These are phyloP conservation scores for Schlechtendalia chinensis DNA, from an alignment of 1,140 invertebrate genomes.

Conservation along the genomic window DNA sequence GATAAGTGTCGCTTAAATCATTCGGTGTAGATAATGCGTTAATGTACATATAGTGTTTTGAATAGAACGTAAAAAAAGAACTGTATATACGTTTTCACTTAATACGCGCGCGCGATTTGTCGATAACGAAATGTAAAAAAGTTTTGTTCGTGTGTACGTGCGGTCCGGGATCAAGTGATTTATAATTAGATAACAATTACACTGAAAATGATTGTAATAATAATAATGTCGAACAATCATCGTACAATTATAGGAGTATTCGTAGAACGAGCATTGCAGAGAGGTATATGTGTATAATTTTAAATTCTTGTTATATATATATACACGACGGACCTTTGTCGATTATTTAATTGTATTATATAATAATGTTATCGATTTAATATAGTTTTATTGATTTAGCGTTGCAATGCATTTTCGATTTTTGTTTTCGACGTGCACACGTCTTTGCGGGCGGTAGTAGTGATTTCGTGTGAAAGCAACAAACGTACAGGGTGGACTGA, in stretches of 20 bases:
- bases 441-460: no score
- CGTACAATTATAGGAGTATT: neutral
- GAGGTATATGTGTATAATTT: no score
- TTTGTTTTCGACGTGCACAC: no score
- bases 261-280: no score
- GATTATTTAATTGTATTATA: no score
- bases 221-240: slow-evolving; percentile 21
- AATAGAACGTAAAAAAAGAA: slow-evolving; percentile 33
- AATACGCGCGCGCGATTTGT: neutral
- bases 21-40: slow-evolving; percentile 23
- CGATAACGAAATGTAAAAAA: slow-evolving; percentile 11
- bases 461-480: no score
- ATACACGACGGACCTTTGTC: no score
- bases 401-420: no score
- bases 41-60: slow-evolving; percentile 40
- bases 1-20: slow-evolving; percentile 36
- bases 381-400: no score
- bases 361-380: no score
- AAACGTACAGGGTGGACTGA: no score
- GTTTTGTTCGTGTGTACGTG: neutral
- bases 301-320: no score
- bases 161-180: slow-evolving; percentile 34
- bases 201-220: slow-evolving; percentile 11
- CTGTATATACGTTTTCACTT: slow-evolving; percentile 29
- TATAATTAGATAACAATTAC: slow-evolving; percentile 42